These are phyloP conservation scores for Sarcophaga peregrina DNA, from an alignment of 1,140 invertebrate species.

Conservation along the genomic window DNA sequence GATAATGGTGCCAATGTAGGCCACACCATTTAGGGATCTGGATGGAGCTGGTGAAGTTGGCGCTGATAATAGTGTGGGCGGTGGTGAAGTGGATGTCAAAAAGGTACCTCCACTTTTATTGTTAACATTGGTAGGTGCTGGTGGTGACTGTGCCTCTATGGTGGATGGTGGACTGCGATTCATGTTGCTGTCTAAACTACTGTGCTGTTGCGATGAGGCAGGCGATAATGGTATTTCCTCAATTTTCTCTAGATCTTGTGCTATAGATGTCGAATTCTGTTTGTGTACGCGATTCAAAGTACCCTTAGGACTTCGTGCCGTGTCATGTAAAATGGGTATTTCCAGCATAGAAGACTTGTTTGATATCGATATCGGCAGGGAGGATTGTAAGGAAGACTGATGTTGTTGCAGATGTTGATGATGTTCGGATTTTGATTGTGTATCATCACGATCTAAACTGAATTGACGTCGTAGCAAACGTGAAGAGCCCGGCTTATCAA, in stretches of 20 bases:
- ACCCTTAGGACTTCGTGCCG: slow-evolving; percentile 59
- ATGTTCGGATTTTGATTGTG: slow-evolving; percentile 58
- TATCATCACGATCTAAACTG: slow-evolving; percentile 75
- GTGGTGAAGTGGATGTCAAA: slow-evolving; percentile 48
- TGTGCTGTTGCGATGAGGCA: slow-evolving; percentile 61
- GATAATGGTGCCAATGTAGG: slow-evolving; percentile 33
- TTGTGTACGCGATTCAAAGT: slow-evolving; percentile 70
- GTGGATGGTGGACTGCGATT: slow-evolving; percentile 64
- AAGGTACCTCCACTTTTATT: background rate
- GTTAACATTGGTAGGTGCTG: slow-evolving; percentile 32
- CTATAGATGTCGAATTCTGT: slow-evolving; percentile 78
- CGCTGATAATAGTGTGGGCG: slow-evolving; percentile 51
- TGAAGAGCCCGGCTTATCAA: slow-evolving; percentile 60
- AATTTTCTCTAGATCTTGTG: slow-evolving; percentile 77
- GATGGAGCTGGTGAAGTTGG: slow-evolving; percentile 61
- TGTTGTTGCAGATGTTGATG: slow-evolving; percentile 50
- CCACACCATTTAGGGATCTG: slow-evolving; percentile 53
- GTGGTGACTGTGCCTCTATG: slow-evolving; percentile 58
- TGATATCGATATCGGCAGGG: slow-evolving; percentile 53
- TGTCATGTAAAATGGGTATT: slow-evolving; percentile 59
- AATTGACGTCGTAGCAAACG: slow-evolving; percentile 76
- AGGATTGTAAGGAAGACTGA: slow-evolving; percentile 57
- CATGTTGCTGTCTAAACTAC: slow-evolving; percentile 63
- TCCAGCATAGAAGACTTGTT: slow-evolving; percentile 60
- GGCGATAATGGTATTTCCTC: slow-evolving; percentile 73